Evolutionary conservation across 2,888 invertebrate species (phyloP), one percentile per base, ranked within the genome.

Genomic region (Cephalotes varians): DNA sequence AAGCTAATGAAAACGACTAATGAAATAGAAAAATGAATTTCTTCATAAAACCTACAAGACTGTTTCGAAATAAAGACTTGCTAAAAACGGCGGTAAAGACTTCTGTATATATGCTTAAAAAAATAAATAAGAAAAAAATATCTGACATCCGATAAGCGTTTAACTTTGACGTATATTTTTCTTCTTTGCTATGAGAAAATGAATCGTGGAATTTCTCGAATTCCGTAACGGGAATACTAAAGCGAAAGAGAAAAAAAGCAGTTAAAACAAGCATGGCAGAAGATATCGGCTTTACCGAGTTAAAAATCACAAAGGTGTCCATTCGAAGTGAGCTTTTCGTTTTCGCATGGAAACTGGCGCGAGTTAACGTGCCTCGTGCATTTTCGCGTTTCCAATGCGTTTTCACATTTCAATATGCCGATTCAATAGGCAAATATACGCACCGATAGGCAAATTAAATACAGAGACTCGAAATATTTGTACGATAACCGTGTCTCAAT

Each of bases 381-480:
- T 51, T 69, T 67, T 37, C 18, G 12, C 7, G 15, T 65, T 51
- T 40, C n/a, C 21, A 5, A 15, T 54, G 7, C 21, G 54, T 67
- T 67, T 69, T 49, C 37, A 37, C 25, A 40, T 71, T 77, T 72
- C 56, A 77, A 77, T 56, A 56, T 69, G 34, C 34, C 47, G 25
- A 9, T 44, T 47, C 34, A 5, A 37, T n/a, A n/a, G n/a, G n/a
- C n/a, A n/a, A n/a, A n/a, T n/a, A n/a, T 71, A 72, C 21, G 62
- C 25, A 47, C 4, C 44, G 44, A 76, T 56, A 34, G 44, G 44
- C 31, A 58, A 72, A 79, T 79, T 73, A 79, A 79, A 79, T 56
- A 79, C 44, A 9, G 71, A 54, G 54, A 71, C 40, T 37, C 49
- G 44, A 73, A 79, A 79, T 79, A 73, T 79, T 73, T 79, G 73